phyloP scores from a whole-genome alignment of 2,113 vertebrate species.

The Amphiprion ocellaris region DNA sequence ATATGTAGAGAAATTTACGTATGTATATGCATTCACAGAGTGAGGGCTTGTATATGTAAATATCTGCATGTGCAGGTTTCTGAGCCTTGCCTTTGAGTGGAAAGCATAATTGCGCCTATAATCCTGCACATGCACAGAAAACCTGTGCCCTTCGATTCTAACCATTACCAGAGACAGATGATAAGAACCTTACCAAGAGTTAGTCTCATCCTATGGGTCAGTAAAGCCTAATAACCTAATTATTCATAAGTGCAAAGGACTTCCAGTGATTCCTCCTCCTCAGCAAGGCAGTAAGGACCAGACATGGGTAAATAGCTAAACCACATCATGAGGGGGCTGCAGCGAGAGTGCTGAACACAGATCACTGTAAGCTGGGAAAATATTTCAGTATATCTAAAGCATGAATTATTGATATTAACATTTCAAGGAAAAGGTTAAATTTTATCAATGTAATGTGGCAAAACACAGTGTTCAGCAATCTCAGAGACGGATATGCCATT shows the following conservation, averaged over 20 bases:
- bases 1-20: no score
- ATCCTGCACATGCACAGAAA: neutral
- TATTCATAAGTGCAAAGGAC: neutral
- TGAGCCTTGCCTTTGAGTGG: neutral
- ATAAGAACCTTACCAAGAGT: neutral
- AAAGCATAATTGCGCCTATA: neutral
- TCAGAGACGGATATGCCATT: slow-evolving; percentile 16
- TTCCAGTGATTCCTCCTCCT: slow-evolving; percentile 8
- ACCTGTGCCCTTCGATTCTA: neutral
- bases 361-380: neutral
- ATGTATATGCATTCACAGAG: no score
- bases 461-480: slow-evolving; percentile 20
- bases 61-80: no score
- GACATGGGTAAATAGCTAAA: neutral
- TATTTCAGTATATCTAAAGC: neutral
- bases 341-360: neutral
- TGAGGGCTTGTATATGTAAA: no score
- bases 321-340: neutral
- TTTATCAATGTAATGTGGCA: slow-evolving; percentile 25
- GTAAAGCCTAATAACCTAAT: slow-evolving; percentile 24
- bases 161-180: slow-evolving; percentile 13
- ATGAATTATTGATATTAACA: slow-evolving; percentile 12
- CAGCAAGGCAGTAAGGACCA: neutral
- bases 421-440: slow-evolving; percentile 34
- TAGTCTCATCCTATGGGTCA: slow-evolving; percentile 1